Evolutionary conservation across 2,888 invertebrate genomes (phyloP), one percentile per base, ranked within the genome.

Genomic region (Hypomecis punctinalis): DNA sequence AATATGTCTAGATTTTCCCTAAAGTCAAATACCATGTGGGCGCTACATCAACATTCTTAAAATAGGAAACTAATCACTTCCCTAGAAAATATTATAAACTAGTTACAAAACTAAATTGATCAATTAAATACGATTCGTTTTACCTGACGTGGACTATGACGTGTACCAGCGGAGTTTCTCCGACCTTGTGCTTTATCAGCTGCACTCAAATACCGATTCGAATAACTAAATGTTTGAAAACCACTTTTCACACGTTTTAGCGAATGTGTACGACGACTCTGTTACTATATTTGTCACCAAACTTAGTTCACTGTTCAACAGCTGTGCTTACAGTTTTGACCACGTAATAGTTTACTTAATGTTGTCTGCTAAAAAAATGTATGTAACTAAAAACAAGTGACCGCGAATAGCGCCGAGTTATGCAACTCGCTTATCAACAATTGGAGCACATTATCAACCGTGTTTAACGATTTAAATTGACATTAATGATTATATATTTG

Each of bases 101-200:
- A 36, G 13, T 13, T 8, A 11, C 49, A 51, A 37, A 48, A 48
- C 4, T 48, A 36, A 58, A 51, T 49, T 11, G 33, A 7, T 52
- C 42, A 64, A 60, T 56, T 46, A 60, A 23, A 46, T 5, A 9
- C 42, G 48, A 43, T 13, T 13, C 33, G 47, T 33, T 40, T 56
- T 42, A 42, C 35, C 56, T 61, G 69, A 52, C 55, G 47, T 61
- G 70, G 68, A 60, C 36, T 46, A 11, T 61, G 56, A 35, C n/a
- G n/a, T n/a, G n/a, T n/a, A n/a, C 8, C 37, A 62, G 67, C 51
- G 66, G 64, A 71, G 72, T 78, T 78, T 80, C 79, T 71, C 70
- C 66, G 66, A 67, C 81, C 81, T 79, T 77, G 73, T 59, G 52
- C 48, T 70, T 75, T 78, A 76, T 76, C 73, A 71, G 69, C 57